Percentiles rank a stretch among this genome's conserved stretches.
phyloP scores from a whole-genome alignment of 2,797 vertebrate genomes.

The Centroberyx gerrardi region DNA sequence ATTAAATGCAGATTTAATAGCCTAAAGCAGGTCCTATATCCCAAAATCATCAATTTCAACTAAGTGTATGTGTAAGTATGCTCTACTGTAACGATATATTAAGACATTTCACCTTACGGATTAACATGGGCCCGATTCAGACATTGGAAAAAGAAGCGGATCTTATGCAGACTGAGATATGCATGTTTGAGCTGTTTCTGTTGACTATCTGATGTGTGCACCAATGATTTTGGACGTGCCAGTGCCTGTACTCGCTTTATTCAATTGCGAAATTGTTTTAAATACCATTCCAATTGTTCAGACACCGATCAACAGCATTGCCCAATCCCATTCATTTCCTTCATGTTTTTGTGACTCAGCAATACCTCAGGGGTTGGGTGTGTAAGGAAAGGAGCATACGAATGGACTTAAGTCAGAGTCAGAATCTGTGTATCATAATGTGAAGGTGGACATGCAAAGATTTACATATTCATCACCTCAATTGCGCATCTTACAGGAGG shows the following conservation, averaged over 20 bases:
- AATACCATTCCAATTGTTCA: too few relatives aligned
- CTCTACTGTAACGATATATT: neutral
- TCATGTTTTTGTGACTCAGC: too few relatives aligned
- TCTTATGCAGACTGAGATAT: slow-evolving; percentile 3
- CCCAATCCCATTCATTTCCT: too few relatives aligned
- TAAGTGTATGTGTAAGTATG: too few relatives aligned
- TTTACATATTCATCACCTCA: slow-evolving; percentile 36
- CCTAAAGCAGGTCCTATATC: neutral
- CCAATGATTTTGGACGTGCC: neutral
- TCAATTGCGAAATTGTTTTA: too few relatives aligned
- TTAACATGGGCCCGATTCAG: neutral
- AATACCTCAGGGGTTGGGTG: neutral
- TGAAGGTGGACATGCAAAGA: slow-evolving; percentile 19
- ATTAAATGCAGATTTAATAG: neutral
- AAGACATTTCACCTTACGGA: neutral
- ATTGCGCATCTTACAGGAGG: slow-evolving; percentile 5
- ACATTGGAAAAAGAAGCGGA: neutral
- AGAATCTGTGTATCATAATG: neutral
- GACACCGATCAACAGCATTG: too few relatives aligned
- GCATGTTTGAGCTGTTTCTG: neutral
- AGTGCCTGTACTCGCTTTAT: neutral
- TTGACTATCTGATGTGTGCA: neutral
- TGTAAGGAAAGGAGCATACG: neutral
- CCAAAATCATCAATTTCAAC: neutral
- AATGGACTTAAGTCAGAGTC: too few relatives aligned